Conservation (phyloP, 2,888 invertebrate species). For the Ametastegia equiseti region DNA sequence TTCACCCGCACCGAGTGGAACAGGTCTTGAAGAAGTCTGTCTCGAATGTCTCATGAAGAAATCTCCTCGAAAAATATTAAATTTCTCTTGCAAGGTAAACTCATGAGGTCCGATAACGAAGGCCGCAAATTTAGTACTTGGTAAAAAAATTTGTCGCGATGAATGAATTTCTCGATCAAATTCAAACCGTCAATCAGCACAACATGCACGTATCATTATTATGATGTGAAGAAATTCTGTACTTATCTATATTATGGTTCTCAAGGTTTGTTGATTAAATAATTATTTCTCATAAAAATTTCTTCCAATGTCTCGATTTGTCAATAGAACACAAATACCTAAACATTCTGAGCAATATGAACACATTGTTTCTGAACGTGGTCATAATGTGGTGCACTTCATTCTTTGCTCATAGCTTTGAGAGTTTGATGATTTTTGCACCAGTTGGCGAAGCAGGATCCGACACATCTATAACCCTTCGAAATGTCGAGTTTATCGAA, state of each 20-base stretch:
- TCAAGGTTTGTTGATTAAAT: not conserved
- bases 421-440: no score
- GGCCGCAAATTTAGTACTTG: not conserved
- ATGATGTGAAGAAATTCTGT: not conserved
- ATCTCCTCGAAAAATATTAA: not conserved
- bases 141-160: not conserved
- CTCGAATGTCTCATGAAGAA: not conserved
- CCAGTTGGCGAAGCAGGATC: no score
- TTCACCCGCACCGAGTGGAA: no score
- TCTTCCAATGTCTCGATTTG: no score
- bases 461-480: no score
- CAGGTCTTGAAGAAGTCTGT: not conserved
- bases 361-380: no score
- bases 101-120: slow-evolving; percentile 1
- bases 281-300: no score
- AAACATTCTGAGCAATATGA: no score
- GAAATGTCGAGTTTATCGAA: no score
- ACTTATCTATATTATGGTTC: not conserved
- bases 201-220: not conserved
- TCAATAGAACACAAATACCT: no score
- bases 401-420: no score
- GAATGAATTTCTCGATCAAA: not conserved
- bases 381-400: no score
- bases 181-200: not conserved
- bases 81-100: not conserved